Evolutionary conservation across 2,797 vertebrate genomes (phyloP).

Genomic region (Lycodopsis pacificus): DNA sequence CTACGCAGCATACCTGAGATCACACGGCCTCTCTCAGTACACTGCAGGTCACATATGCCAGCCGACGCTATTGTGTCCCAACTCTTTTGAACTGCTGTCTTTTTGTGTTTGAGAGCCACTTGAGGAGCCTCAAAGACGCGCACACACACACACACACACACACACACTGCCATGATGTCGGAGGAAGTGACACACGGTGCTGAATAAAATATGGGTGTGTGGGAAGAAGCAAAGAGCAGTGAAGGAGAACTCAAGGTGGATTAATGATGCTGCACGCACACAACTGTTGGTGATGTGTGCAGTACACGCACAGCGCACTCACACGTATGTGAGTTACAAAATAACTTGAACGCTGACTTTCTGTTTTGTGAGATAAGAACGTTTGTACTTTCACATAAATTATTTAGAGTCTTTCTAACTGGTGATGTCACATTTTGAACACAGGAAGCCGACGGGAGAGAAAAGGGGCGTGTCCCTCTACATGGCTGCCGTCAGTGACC

Average conservation of each 20-base stretch:
- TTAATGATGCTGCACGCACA: conserved; percentile 32
- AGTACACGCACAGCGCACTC: not conserved
- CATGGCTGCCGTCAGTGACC: conserved; percentile 41
- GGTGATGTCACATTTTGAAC: conserved; percentile 21
- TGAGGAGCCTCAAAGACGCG: conserved; percentile 65
- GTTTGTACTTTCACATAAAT: not conserved
- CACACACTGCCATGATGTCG: conserved; percentile 26
- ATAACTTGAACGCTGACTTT: not conserved
- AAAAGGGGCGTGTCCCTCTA: conserved; percentile 33
- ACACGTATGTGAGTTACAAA: not conserved
- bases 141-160: conserved; percentile 15
- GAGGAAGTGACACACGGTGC: conserved; percentile 28
- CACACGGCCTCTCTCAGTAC: conserved; percentile 21
- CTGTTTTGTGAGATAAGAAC: not conserved
- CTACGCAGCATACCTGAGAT: conserved; percentile 21
- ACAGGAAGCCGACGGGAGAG: conserved; percentile 40
- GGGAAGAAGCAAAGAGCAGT: conserved; percentile 52
- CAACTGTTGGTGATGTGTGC: not conserved
- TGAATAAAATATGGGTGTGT: conserved; percentile 63
- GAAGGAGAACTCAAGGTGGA: conserved; percentile 46
- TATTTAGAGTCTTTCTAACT: not conserved
- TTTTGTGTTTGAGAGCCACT: conserved; percentile 69
- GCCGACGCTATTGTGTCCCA: conserved; percentile 52
- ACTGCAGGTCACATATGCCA: conserved; percentile 17
- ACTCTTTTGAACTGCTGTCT: conserved; percentile 69